A percentile compares a stretch with the other conserved stretches of the same genome.
Conservation (phyloP, 2,797 vertebrate genomes). For the Gymnothorax javanicus region DNA sequence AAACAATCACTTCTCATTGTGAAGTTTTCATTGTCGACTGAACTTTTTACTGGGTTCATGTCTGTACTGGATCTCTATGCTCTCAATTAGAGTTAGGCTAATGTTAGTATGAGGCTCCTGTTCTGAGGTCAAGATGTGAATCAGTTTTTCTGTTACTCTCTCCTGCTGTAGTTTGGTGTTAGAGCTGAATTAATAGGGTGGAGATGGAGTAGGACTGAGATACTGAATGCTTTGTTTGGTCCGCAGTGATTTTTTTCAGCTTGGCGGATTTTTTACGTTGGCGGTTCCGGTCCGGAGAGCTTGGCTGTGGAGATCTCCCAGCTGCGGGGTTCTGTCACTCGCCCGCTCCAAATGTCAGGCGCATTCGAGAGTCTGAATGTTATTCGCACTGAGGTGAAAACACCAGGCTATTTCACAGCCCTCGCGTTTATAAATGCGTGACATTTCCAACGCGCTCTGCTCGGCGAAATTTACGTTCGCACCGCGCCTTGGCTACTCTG, state of each 20-base stretch:
- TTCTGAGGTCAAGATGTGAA: background rate
- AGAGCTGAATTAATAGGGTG: background rate
- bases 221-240: no score
- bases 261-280: no score
- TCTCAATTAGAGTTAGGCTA: no score
- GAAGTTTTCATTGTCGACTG: no score
- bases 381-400: background rate
- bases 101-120: no score
- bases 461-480: background rate
- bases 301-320: background rate
- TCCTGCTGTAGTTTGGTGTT: background rate
- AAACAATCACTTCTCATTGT: background rate
- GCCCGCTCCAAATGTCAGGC: background rate
- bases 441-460: background rate
- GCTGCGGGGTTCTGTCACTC: background rate
- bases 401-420: background rate
- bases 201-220: background rate
- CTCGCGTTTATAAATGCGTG: background rate
- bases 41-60: no score
- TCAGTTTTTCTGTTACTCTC: background rate
- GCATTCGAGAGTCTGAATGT: background rate
- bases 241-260: background rate
- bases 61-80: no score
- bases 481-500: background rate
- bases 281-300: background rate